Evolutionary conservation across 2,113 vertebrate genomes (phyloP).

Genomic region (Dermatemys mawii): DNA sequence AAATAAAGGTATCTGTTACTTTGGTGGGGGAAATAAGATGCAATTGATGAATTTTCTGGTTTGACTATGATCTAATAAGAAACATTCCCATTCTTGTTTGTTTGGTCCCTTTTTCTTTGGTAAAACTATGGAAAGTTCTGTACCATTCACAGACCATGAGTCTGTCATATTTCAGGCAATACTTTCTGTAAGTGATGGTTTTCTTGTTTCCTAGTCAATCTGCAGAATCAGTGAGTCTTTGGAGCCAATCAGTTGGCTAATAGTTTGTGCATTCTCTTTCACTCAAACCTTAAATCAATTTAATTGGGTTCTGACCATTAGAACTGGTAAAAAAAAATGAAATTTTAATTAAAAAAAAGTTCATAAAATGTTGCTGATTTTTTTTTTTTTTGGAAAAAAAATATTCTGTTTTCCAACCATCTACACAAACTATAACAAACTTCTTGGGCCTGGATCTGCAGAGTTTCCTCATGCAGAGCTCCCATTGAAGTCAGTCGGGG

Average conservation of each 20-base stretch:
- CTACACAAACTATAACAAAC: background rate
- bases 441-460: background rate
- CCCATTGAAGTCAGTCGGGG: background rate
- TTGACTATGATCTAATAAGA: background rate
- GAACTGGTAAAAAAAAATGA: background rate
- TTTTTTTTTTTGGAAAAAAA: background rate
- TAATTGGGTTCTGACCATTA: background rate
- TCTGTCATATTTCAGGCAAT: background rate
- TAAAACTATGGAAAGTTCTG: background rate
- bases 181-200: constrained; percentile 17
- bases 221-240: constrained; percentile 28
- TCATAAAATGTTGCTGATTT: background rate
- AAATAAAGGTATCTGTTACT: background rate
- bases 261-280: constrained; percentile 1
- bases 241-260: constrained; percentile 31
- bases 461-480: background rate
- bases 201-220: constrained; percentile 43
- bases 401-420: background rate
- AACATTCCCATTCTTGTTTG: background rate
- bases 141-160: constrained; percentile 7
- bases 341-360: background rate
- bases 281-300: background rate
- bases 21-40: background rate
- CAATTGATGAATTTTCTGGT: background rate
- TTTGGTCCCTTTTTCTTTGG: constrained; percentile 19